Evolutionary conservation across 2,888 invertebrate genomes (phyloP), one percentile per base, ranked within the genome.

Genomic region (Andrena bicolor): DNA sequence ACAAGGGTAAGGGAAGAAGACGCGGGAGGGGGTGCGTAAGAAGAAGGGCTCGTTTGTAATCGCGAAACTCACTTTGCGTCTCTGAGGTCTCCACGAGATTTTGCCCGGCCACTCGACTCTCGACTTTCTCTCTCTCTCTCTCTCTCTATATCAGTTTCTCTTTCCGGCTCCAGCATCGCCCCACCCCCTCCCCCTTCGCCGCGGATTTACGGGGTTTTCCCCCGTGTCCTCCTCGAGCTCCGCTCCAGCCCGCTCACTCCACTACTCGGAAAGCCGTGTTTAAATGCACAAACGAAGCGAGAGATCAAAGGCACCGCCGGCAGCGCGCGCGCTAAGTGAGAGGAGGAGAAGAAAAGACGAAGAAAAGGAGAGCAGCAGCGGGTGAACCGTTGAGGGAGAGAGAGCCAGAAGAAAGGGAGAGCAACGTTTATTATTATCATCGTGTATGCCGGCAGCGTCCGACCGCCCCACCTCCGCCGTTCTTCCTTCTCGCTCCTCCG

Each of bases 271-370:
- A 91, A 90, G 89, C 88, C 90, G 91, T 89, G 92, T 91, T 93
- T 93, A 93, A 93, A 92, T 88, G 91, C 89, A 92, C 92, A 93
- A 93, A 93, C 92, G 93, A 90, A 92, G 90, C 91, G 90, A 88
- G 83, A 92, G 92, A 93, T 93, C 92, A 92, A 92, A 92, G 91
- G 80, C 72, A 79, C 89, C 89, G 86, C 86, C 81, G 80, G 75
- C 80, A 70, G 76, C 70, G 71, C 83, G 85, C 71, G 76, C 78
- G 73, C 69, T 65, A 72, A 82, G 82, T 60, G 68, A 81, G 82
- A 78, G 78, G 48, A 41, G 63, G 66, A 82, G 79, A 68, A 80
- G 70, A 82, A 79, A 72, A 77, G 66, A 30, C 60, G 51, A 73
- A 66, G 71, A 73, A 66, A 78, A 63, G 72, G 79, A 71, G 71